Evolutionary conservation across 2,888 invertebrate genomes (phyloP).

Genomic region (Noctuana brunneofusca): DNA sequence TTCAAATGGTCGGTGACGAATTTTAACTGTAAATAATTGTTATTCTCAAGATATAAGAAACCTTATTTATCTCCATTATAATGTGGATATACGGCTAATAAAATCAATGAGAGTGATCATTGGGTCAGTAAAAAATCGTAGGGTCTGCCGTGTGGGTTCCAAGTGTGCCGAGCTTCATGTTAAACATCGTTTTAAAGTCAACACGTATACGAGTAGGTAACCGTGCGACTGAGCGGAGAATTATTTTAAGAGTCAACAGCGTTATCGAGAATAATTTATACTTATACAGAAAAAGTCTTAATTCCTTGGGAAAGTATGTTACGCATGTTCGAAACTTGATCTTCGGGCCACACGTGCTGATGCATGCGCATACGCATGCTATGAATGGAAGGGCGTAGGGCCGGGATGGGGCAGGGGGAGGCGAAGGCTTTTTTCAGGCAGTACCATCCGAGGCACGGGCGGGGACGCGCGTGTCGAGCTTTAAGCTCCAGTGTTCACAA

Average conservation of each 20-base stretch:
- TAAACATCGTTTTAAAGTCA: constrained; percentile 18
- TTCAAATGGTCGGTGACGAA: constrained; percentile 2
- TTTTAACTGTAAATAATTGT: constrained; percentile 20
- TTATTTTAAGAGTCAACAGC: constrained; percentile 22
- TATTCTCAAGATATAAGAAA: constrained; percentile 3
- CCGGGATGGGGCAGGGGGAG: constrained; percentile 58
- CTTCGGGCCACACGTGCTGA: constrained; percentile 71
- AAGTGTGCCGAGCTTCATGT: background rate
- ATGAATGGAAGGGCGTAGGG: constrained; percentile 54
- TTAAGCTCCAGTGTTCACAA: constrained; percentile 38
- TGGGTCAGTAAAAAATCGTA: constrained; percentile 10
- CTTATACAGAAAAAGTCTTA: constrained; percentile 26
- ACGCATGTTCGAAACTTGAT: constrained; percentile 70
- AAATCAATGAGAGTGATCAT: constrained; percentile 20
- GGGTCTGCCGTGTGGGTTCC: too few relatives aligned
- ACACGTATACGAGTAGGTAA: constrained; percentile 7
- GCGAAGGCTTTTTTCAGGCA: constrained; percentile 81
- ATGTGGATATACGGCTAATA: constrained; percentile 22
- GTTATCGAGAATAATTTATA: constrained; percentile 32
- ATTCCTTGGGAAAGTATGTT: constrained; percentile 69
- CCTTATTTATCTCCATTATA: constrained; percentile 20
- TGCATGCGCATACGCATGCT: constrained; percentile 36
- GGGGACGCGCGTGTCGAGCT: constrained; percentile 56
- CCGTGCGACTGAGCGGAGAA: constrained; percentile 15
- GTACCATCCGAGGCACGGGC: constrained; percentile 62